Evolutionary conservation across 92 coral and sea anemone species (phyloP).

Genomic region (Pocillopora meandrina): DNA sequence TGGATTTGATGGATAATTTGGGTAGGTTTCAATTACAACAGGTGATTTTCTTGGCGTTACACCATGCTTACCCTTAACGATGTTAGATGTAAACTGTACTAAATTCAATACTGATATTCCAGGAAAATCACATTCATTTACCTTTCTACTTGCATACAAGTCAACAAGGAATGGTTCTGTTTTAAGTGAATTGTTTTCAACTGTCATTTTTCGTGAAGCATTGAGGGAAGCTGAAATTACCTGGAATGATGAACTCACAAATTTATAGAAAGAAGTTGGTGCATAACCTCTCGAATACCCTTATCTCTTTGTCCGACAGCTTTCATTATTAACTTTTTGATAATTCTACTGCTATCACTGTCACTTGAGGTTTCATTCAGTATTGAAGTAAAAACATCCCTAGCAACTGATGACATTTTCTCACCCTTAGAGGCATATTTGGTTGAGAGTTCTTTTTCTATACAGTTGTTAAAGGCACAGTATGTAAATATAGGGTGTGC

Average conservation of each 20-base stretch:
- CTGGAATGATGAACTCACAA: constrained; percentile 58
- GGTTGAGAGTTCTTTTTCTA: constrained; percentile 35
- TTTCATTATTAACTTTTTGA: constrained; percentile 50
- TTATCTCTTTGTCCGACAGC: constrained; percentile 73
- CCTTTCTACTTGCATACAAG: constrained; percentile 44
- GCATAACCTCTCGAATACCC: constrained; percentile 62
- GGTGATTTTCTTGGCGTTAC: constrained; percentile 28
- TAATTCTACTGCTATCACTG: constrained; percentile 12
- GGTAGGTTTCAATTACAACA: constrained; percentile 44
- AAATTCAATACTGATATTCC: constrained; percentile 47
- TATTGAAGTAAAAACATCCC: constrained; percentile 52
- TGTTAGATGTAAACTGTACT: constrained; percentile 49
- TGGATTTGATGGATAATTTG: constrained; percentile 49
- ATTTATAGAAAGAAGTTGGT: constrained; percentile 44
- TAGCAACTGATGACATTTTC: constrained; percentile 60
- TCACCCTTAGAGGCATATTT: constrained; percentile 28
- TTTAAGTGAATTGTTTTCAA: constrained; percentile 7
- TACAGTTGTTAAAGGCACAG: constrained; percentile 58
- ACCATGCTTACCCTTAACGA: constrained; percentile 28
- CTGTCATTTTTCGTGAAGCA: constrained; percentile 54
- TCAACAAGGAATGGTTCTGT: constrained; percentile 61
- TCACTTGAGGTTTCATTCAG: constrained; percentile 7
- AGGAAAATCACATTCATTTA: constrained; percentile 41
- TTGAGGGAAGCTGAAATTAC: constrained; percentile 58
- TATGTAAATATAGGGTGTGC: constrained; percentile 51